These are phyloP conservation scores for Chelonus formosanus DNA, from an alignment of 2,888 invertebrate species.

Conservation along the genomic window DNA sequence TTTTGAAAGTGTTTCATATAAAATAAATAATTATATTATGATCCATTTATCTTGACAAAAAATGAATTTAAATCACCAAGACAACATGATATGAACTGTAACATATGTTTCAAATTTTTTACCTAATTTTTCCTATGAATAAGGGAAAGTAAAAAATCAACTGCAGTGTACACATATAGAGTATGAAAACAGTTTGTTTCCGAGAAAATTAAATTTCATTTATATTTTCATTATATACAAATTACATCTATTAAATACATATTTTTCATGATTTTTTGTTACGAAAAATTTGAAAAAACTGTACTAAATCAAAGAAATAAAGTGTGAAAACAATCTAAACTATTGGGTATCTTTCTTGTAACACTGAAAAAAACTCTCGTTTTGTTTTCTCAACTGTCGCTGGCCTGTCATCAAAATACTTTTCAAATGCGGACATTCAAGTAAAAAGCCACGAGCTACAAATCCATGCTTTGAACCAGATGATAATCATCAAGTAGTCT, in stretches of 20 bases:
- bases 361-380: slow-evolving; percentile 1
- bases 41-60: no score
- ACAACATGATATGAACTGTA: no score
- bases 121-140: no score
- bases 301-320: neutral
- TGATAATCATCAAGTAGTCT: slow-evolving; percentile 13
- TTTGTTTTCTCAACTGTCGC: slow-evolving; percentile 30
- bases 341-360: neutral
- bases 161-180: no score
- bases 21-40: no score
- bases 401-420: slow-evolving; percentile 5
- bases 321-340: slow-evolving; percentile 4
- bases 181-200: no score
- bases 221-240: neutral
- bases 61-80: no score
- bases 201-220: no score
- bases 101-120: no score
- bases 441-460: slow-evolving; percentile 2
- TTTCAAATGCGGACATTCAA: slow-evolving; percentile 14
- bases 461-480: neutral
- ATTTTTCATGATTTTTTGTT: neutral
- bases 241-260: neutral
- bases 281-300: neutral
- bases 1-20: no score
- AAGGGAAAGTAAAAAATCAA: no score